A percentile compares a stretch with the other conserved stretches of the same genome.
These are phyloP conservation scores for Hemithea aestivaria DNA, from an alignment of 2,888 invertebrate genomes.

Conservation along the genomic window DNA sequence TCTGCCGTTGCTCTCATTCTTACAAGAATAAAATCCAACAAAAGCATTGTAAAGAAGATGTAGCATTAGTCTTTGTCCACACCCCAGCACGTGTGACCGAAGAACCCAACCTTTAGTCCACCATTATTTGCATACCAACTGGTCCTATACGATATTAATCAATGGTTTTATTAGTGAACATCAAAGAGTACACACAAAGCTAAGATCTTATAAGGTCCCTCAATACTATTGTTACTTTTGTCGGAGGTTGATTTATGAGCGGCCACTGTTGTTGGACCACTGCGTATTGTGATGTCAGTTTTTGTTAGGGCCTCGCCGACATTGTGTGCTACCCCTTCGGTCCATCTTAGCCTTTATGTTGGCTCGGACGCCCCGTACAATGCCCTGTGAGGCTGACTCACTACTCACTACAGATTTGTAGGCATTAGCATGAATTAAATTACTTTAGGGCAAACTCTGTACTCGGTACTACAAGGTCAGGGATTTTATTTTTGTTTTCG, in stretches of 20 bases:
- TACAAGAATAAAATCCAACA: conserved; percentile 52
- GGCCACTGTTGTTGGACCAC: conserved; percentile 77
- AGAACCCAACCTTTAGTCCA: conserved; percentile 56
- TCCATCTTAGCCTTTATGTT: conserved; percentile 71
- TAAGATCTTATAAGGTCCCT: conserved; percentile 79
- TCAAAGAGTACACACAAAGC: conserved; percentile 77
- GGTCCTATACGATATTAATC: conserved; percentile 79
- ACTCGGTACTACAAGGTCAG: too few relatives aligned
- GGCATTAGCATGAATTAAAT: conserved; percentile 38
- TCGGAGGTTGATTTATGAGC: conserved; percentile 78
- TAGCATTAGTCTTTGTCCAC: conserved; percentile 66
- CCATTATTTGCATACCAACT: conserved; percentile 77
- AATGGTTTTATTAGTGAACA: conserved; percentile 80
- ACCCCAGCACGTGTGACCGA: conserved; percentile 72
- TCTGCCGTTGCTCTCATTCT: conserved; percentile 28
- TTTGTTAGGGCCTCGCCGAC: conserved; percentile 76
- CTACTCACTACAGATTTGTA: conserved; percentile 47
- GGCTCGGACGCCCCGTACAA: conserved; percentile 64
- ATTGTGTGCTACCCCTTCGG: conserved; percentile 74
- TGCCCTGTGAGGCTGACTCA: conserved; percentile 50
- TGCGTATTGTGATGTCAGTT: conserved; percentile 76
- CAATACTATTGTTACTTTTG: conserved; percentile 79
- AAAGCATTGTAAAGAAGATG: conserved; percentile 64
- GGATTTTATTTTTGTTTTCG: not conserved
- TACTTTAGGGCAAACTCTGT: conserved; percentile 13